Base-by-base conservation (phyloP, 2,797 vertebrate genomes). In the Psittacula echo region DNA sequence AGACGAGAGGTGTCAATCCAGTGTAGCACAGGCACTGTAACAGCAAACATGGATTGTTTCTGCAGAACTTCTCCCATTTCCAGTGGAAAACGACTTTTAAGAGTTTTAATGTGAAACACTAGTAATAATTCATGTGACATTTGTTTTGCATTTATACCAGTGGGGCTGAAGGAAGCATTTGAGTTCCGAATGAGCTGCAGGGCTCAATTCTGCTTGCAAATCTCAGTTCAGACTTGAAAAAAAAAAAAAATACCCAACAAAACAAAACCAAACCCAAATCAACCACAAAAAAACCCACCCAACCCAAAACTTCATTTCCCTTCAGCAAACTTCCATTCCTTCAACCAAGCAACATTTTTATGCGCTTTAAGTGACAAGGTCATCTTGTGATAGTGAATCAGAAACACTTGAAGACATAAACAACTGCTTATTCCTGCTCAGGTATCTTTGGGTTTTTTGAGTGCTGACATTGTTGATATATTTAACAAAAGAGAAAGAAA, bases 341-440 rank as follows among this genome's bases (percentile, higher is more conserved):
- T 94, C 71, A 94, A 37, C 53, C 54, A 73, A 34, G 16, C 54
- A 93, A 84, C 19, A 65, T 37, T 67, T 79, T 65, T 34, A 47
- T 50, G 47, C 64, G 68, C 85, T 96, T 74, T 66, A 94, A 90
- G 68, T 68, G 51, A 89, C 88, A 93, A 89, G 80, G 88, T 87
- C n/a, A 4, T 90, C 61, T 66, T 70, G 37, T 41, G 64, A 94
- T 26, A 91, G 45, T 1, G 3, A 94, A 47, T 42, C 53, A 95
- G 50, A 83, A 94, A 74, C 16, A 74, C 16, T 92, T 83, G 9
- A 51, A 81, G 60, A 70, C 37, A 75, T 66, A 87, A 95, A 89
- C 53, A 94, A 54, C 54, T 95, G 70, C n/a, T 91, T 93, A 92
- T 74, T 93, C 27, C 30, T 72, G 26, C 27, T 71, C 50, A 56